Evolutionary conservation across 2,888 invertebrate species (phyloP).

Genomic region (Serripes groenlandicus): DNA sequence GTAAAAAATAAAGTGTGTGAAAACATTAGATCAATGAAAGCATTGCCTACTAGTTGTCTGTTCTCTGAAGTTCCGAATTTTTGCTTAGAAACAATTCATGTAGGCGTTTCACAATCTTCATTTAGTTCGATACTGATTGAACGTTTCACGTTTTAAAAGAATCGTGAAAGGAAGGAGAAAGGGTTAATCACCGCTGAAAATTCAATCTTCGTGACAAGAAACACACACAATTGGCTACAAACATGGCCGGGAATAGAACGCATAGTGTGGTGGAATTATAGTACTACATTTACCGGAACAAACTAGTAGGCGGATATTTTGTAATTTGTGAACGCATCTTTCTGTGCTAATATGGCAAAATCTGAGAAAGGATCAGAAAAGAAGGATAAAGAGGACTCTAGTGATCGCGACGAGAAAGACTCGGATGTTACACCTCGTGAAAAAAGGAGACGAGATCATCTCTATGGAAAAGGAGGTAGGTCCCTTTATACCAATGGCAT

Average conservation of each 20-base stretch:
- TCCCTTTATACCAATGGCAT: too few relatives aligned
- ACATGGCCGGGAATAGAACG: slow-evolving; percentile 2
- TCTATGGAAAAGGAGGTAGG: slow-evolving; percentile 64
- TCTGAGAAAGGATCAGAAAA: slow-evolving; percentile 64
- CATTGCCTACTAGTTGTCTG: too few relatives aligned
- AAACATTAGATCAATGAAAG: too few relatives aligned
- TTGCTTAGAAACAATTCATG: too few relatives aligned
- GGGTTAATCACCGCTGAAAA: not conserved
- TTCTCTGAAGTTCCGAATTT: too few relatives aligned
- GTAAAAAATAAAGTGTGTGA: too few relatives aligned
- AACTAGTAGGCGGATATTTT: slow-evolving; percentile 2
- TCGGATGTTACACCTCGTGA: slow-evolving; percentile 36
- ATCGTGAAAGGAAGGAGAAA: not conserved
- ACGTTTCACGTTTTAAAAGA: not conserved
- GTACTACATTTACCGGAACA: slow-evolving; percentile 2
- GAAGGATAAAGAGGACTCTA: slow-evolving; percentile 30
- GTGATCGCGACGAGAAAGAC: slow-evolving; percentile 23
- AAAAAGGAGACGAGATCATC: slow-evolving; percentile 55
- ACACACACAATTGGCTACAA: not conserved
- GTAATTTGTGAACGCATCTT: too few relatives aligned
- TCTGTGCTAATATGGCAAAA: slow-evolving; percentile 57
- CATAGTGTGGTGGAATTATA: not conserved
- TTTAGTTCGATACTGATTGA: too few relatives aligned
- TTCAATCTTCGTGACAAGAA: slow-evolving; percentile 5
- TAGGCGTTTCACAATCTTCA: too few relatives aligned